These are phyloP conservation scores for Tretioscincus oriximinensis DNA, from an alignment of 2,113 vertebrate species.

Conservation along the genomic window DNA sequence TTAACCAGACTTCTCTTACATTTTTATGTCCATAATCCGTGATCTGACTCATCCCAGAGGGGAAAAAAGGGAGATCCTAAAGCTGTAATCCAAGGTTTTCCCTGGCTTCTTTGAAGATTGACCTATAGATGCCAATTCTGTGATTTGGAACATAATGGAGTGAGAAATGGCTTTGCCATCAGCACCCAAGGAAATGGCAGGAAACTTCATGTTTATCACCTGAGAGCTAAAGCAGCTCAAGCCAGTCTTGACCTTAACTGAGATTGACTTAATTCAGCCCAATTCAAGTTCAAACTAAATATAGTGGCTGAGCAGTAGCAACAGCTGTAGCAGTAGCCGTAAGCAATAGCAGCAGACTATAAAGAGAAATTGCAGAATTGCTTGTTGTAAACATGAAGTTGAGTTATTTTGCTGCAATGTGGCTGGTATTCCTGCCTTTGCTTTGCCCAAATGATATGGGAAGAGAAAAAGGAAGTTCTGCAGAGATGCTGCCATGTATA, in stretches of 20 bases:
- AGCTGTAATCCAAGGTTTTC: too few relatives aligned
- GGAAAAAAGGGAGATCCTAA: too few relatives aligned
- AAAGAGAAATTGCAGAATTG: neutral
- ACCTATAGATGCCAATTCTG: too few relatives aligned
- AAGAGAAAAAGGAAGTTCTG: neutral
- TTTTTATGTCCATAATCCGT: neutral
- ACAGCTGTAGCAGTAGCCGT: neutral
- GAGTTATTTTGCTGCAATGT: neutral
- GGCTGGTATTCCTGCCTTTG: rapidly evolving
- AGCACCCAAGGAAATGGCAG: neutral
- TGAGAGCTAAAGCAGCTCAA: too few relatives aligned
- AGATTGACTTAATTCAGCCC: neutral
- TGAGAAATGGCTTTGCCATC: neutral
- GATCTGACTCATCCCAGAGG: too few relatives aligned
- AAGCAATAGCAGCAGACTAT: neutral
- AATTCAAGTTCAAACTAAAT: too few relatives aligned
- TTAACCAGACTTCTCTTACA: too few relatives aligned
- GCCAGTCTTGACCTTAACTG: too few relatives aligned
- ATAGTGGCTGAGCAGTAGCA: too few relatives aligned
- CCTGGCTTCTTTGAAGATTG: too few relatives aligned
- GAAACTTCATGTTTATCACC: too few relatives aligned
- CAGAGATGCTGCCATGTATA: rapidly evolving
- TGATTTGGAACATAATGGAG: too few relatives aligned
- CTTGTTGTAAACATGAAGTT: neutral
- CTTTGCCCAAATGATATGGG: rapidly evolving